Base-by-base conservation (phyloP, 2,797 vertebrate genomes). In the Tiaroga cobitis region DNA sequence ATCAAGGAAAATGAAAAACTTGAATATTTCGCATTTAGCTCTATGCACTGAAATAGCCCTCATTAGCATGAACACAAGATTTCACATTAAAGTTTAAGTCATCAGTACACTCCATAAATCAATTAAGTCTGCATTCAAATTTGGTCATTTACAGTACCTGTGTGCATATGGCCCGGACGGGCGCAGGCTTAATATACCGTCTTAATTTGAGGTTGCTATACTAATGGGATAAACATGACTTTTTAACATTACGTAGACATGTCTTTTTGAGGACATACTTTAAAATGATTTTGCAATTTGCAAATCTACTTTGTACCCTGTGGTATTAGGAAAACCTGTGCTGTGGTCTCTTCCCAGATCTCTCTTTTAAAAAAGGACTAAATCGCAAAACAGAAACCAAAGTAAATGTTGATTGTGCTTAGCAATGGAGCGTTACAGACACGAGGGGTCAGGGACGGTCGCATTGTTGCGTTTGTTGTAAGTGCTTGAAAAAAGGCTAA, bases 401-500 rank as follows among this genome's bases (percentile, higher is more conserved):
- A 85, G 69, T 43, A 37, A 82, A 77, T 18, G 92, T 94, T 90
- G 93, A 94, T 96, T 96, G 95, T 95, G 94, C 93, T 90, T 93
- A 94, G 94, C 94, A 93, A 92, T 92, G 91, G 90, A 91, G 90
- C 87, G 69, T 54, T 56, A 70, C 72, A 83, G 24, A 68, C 63
- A 16, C 26, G 29, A 84, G 82, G 84, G 87, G 90, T 89, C 88
- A 75, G 91, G 91, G 86, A 89, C 75, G 86, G 89, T 89, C 91
- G 86, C 89, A 91, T 89, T 89, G 89, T 89, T 93, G 90, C 89
- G 89, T 88, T 88, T 91, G 88, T 86, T 89, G 87, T 95, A 95
- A 95, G 94, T 95, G 93, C 93, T 94, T 89, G 86, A 92, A 81
- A 49, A 93, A 95, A 94, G 92, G 93, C 92, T 91, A 90, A 92